Conservation (phyloP, 2,888 invertebrate genomes). For the Cerceris rybyensis region DNA sequence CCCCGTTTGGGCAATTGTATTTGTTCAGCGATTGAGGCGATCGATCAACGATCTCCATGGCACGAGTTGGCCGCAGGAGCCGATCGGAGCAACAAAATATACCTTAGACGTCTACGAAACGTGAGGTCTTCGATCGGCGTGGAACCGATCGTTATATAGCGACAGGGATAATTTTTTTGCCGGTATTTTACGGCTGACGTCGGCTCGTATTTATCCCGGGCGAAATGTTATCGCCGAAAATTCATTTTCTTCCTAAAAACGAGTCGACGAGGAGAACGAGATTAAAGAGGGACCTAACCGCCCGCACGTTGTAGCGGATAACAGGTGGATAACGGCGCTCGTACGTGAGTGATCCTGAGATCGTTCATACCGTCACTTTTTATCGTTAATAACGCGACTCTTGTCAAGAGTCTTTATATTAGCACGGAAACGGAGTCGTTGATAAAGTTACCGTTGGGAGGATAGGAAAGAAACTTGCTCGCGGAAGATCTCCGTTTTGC, state of each 20-base stretch:
- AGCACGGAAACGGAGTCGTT: too few species aligned
- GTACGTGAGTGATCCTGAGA: not conserved
- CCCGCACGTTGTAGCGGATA: not conserved
- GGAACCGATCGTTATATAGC: not conserved
- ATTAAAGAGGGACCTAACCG: not conserved
- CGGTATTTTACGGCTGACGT: not conserved
- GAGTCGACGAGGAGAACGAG: not conserved
- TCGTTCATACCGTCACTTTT: not conserved
- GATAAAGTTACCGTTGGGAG: too few species aligned
- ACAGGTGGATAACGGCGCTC: not conserved
- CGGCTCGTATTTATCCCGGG: conserved; percentile 1
- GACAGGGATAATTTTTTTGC: not conserved
- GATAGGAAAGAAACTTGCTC: too few species aligned
- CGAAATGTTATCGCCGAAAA: not conserved
- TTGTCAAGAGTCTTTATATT: too few species aligned
- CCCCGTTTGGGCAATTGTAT: too few species aligned
- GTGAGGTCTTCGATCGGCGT: not conserved
- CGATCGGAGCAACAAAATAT: not conserved
- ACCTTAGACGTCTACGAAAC: not conserved
- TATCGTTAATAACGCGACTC: not conserved
- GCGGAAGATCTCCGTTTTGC: not conserved
- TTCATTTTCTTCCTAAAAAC: not conserved
- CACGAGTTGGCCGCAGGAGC: too few species aligned
- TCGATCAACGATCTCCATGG: too few species aligned
- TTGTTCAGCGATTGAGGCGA: too few species aligned